Conservation (phyloP, 2,888 invertebrate species). For the Labia minor region DNA sequence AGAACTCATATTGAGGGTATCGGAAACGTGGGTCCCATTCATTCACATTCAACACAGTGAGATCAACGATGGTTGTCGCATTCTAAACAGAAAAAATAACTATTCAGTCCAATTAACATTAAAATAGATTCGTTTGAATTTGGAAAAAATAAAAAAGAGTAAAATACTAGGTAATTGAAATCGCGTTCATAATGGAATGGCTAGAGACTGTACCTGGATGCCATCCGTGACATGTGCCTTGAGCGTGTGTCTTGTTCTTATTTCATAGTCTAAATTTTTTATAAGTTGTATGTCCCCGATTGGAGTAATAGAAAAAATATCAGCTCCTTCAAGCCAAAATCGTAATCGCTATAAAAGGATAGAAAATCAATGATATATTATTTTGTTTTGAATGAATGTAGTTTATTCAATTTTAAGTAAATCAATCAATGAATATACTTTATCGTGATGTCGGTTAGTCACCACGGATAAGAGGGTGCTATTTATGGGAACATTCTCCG, state of each 20-base stretch:
- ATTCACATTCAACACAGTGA: conserved; percentile 75
- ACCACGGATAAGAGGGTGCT: conserved; percentile 57
- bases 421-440: conserved; percentile 30
- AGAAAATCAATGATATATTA: background rate
- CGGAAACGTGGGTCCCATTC: conserved; percentile 90
- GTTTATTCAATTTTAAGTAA: background rate
- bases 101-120: no score
- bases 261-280: conserved; percentile 68
- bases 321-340: conserved; percentile 55
- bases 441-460: conserved; percentile 51
- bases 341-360: conserved; percentile 47
- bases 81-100: conserved; percentile 51
- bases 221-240: conserved; percentile 75
- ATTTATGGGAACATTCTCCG: conserved; percentile 66
- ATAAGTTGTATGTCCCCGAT: conserved; percentile 69
- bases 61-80: conserved; percentile 69
- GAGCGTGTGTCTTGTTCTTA: conserved; percentile 57
- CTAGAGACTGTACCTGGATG: conserved; percentile 53
- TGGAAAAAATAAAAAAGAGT: background rate
- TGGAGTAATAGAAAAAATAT: conserved; percentile 61
- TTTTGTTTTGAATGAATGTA: background rate
- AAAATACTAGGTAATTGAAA: conserved; percentile 13
- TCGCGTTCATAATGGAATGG: no score
- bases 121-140: background rate
- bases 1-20: conserved; percentile 78